phyloP scores from a whole-genome alignment of 2,888 invertebrate genomes.

The Petrolisthes cinctipes region DNA sequence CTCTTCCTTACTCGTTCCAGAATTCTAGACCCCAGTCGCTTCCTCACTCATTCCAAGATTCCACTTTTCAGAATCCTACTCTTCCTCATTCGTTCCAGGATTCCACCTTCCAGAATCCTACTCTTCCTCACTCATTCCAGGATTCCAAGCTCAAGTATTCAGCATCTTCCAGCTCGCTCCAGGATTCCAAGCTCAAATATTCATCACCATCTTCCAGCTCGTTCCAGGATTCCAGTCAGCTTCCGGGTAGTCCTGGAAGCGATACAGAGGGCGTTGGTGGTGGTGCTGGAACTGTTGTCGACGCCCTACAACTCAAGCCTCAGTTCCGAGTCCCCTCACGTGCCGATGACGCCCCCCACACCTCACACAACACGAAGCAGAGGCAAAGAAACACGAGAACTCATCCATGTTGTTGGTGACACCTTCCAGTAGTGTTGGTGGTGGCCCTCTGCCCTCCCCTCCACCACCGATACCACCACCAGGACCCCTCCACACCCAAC shows the following conservation, averaged over 20 bases:
- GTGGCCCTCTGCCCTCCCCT: too few relatives aligned
- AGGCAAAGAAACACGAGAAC: slow-evolving; percentile 30
- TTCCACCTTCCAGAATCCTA: too few relatives aligned
- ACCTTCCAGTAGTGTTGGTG: too few relatives aligned
- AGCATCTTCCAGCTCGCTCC: too few relatives aligned
- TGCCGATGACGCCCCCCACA: background rate
- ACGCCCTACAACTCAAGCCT: background rate
- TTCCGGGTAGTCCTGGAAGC: background rate
- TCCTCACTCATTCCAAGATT: too few relatives aligned
- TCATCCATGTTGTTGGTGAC: slow-evolving; percentile 19
- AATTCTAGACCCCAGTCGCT: too few relatives aligned
- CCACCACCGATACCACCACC: background rate
- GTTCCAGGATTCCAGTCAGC: background rate
- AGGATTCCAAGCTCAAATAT: too few relatives aligned
- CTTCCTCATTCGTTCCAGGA: too few relatives aligned
- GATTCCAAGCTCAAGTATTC: background rate
- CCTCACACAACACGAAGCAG: too few relatives aligned
- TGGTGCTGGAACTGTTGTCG: background rate
- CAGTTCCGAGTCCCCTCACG: slow-evolving; percentile 28
- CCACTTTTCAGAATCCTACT: too few relatives aligned
- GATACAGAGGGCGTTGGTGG: background rate
- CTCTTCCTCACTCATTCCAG: too few relatives aligned
- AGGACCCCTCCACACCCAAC: background rate
- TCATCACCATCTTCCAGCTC: background rate
- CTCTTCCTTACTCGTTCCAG: too few relatives aligned